These are phyloP conservation scores for Halcyon malimbica DNA, from an alignment of 2,113 vertebrate species.

Conservation along the genomic window DNA sequence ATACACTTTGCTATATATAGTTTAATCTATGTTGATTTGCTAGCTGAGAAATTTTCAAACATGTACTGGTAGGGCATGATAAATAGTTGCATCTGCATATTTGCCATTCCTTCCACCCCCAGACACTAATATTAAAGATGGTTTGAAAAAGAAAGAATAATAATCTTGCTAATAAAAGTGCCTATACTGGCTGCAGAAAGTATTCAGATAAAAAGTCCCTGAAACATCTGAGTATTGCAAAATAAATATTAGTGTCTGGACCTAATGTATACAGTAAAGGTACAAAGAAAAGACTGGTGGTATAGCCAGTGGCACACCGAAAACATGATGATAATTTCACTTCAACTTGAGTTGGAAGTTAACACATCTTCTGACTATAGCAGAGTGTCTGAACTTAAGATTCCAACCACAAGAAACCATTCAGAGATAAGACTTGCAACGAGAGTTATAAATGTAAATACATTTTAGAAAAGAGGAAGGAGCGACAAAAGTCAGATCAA, in stretches of 20 bases:
- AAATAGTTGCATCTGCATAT: not conserved
- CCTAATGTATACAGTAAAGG: not conserved
- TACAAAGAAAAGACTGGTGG: not conserved
- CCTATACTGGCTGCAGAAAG: not conserved
- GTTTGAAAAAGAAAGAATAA: not conserved
- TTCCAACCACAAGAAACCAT: not conserved
- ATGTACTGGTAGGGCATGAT: not conserved
- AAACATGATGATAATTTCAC: not conserved
- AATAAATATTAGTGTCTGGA: not conserved
- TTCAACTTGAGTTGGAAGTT: not conserved
- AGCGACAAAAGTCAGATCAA: not conserved
- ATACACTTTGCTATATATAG: not conserved
- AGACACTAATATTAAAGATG: not conserved
- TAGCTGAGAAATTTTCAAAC: not conserved
- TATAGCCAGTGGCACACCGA: fast-evolving
- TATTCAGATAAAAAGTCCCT: not conserved
- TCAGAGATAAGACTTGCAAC: not conserved
- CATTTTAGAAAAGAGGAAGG: not conserved
- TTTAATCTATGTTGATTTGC: not conserved
- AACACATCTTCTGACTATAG: not conserved
- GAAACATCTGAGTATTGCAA: not conserved
- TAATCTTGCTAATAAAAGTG: not conserved
- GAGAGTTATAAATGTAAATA: not conserved
- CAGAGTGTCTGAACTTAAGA: not conserved
- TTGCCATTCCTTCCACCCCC: not conserved